Base-by-base conservation (phyloP, 2,113 vertebrate species). In the Erinaceus europaeus region DNA sequence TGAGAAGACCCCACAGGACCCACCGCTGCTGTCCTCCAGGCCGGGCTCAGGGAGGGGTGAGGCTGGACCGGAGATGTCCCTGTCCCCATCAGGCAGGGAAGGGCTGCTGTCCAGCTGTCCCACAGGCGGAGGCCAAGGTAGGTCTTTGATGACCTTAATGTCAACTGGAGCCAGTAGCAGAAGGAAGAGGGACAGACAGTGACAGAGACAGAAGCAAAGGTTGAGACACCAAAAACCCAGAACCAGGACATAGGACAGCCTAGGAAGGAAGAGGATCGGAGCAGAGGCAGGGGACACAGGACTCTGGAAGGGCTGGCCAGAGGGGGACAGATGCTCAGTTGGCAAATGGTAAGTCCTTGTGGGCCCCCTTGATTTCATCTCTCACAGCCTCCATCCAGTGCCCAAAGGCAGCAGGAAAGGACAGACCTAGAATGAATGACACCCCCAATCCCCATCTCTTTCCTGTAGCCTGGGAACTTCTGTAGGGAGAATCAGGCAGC, bases 121-220 rank as follows among this genome's bases (percentile, higher is more conserved):
- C 83, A 99, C 99, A 0, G 99, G 99, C 4, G 98, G 99, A 88
- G 99, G 99, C 99, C 99, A 99, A 25, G 99, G 99, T 95, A 99
- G 98, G 97, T 99, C 98, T 98, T 99, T 98, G 97, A 99, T 99
- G 97, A 99, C 98, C 98, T 99, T 99, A 98, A 99, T 99, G 98
- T 99, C 99, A 97, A 99, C 98, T 99, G 98, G 97, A 98, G 95
- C 95, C 91, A 88, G 76, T 14, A 88, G 77, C 81, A 94, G 67
- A 72, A 75, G 73, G 38, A 44, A 68, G 65, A n/a, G 59, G 59
- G 50, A 67, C 38, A 84, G 84, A 91, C 67, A 90, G 80, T 90
- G 74, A 95, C 74, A 94, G 61, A 78, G 72, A 96, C 50, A 93
- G 53, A 93, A 74, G 80, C 88, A 89, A 62, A 93, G 90, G 48